Conservation (phyloP, 2,797 vertebrate species). For the Pseudopleuronectes americanus region DNA sequence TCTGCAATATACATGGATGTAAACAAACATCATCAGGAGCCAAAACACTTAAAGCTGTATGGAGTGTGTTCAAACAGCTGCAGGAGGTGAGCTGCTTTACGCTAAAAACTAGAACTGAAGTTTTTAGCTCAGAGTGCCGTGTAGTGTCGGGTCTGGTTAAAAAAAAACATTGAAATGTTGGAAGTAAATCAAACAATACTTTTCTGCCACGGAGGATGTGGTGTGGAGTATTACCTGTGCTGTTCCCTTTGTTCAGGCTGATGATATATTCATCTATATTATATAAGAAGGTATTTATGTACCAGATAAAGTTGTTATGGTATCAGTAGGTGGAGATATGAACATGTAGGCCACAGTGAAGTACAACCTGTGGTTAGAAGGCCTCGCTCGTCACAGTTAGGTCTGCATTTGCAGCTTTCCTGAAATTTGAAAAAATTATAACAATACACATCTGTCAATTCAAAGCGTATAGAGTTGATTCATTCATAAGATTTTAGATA, state of each 20-base stretch:
- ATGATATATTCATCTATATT: background rate
- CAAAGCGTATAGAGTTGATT: too few relatives aligned
- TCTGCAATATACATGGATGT: background rate
- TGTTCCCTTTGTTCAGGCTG: constrained; percentile 10
- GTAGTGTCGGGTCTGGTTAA: background rate
- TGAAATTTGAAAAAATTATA: constrained; percentile 30
- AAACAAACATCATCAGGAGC: too few relatives aligned
- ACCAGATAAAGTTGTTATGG: background rate
- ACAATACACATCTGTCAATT: background rate
- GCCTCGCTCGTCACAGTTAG: background rate
- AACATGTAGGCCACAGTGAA: background rate
- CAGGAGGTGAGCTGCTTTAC: background rate
- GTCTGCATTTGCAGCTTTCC: constrained; percentile 41
- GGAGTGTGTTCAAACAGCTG: constrained; percentile 9
- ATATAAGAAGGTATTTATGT: background rate
- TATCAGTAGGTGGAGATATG: background rate
- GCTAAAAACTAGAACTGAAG: too few relatives aligned
- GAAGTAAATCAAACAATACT: background rate
- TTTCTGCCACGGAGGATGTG: background rate
- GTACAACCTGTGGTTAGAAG: constrained; percentile 31
- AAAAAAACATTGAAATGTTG: background rate
- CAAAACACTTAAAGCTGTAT: too few relatives aligned
- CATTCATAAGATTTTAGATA: background rate
- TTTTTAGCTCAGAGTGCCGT: too few relatives aligned
- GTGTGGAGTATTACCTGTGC: background rate